phyloP scores from a whole-genome alignment of 2,113 vertebrate genomes.

The Daboia siamensis region DNA sequence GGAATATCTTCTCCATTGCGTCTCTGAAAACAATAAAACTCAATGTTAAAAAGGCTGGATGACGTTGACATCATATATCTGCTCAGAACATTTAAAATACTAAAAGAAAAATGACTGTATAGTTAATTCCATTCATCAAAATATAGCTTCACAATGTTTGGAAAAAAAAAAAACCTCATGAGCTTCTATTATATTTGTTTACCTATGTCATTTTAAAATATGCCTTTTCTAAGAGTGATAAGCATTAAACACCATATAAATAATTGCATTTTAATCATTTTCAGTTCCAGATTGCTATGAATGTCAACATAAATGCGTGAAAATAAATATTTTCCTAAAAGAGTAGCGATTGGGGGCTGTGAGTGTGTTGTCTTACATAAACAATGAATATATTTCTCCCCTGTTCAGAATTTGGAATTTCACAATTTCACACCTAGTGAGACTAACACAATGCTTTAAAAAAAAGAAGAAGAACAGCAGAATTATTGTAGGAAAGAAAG shows the following conservation, averaged over 20 bases:
- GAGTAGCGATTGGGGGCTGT: background rate
- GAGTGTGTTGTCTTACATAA: background rate
- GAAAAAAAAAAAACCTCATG: background rate
- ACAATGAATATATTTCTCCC: background rate
- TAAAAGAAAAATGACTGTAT: background rate
- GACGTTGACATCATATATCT: background rate
- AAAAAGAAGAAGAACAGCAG: too few species aligned
- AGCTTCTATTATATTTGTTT: background rate
- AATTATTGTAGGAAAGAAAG: background rate
- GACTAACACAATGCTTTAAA: background rate
- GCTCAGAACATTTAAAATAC: background rate
- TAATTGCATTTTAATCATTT: background rate
- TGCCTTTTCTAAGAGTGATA: background rate
- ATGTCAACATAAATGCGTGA: background rate
- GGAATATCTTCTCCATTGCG: constrained; percentile 97
- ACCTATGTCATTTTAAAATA: background rate
- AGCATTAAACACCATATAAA: background rate
- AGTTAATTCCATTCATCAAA: background rate
- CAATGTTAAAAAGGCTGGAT: constrained; percentile 36
- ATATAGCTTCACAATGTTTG: background rate
- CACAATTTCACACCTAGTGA: background rate
- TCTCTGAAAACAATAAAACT: constrained; percentile 72
- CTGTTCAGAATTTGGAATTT: background rate
- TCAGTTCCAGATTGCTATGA: background rate
- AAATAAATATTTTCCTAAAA: background rate